Base-by-base conservation (phyloP, 1,140 invertebrate species). In the Sminthurides bifidus region DNA sequence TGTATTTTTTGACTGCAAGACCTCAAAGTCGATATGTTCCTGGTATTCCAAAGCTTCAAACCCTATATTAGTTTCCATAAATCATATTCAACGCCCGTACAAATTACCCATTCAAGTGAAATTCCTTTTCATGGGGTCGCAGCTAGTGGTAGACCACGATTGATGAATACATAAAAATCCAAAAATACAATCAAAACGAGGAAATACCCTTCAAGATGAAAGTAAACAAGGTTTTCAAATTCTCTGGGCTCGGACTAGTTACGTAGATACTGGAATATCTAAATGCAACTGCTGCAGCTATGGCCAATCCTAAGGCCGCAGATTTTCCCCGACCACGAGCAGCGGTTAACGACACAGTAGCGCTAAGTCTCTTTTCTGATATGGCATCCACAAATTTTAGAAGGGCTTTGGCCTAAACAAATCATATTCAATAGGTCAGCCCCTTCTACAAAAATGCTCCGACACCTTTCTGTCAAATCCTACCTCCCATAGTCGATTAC, bases 181-280 rank as follows among this genome's bases (percentile, higher is more conserved):
- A 53, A 23, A 21, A 24, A 53, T 12, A n/a, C n/a, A 24, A 27
- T 30, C 29, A 35, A 31, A 35, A 15, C 14, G n/a, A 46, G 37
- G 15, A 33, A 24, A 65, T 66, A 74, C 75, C 86, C 78, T 97
- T 98, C 33, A 97, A 82, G 17, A 97, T 77, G 73, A 99, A 99
- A 69, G 98, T 89, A 74, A 99, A 99, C 1, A 99, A 74, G 0
- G 94, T 98, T 58, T 90, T 93, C 67, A 99, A 80, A 77, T 99
- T 99, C 71, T 99, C 95, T 2, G 94, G 94, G 70, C 88, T 90
- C 1, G 96, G 96, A 60, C 92, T 93, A 0, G 95, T 96, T 14
- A 98, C 91, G 74, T 94, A 98, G 45, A 99, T 89, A 70, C 98
- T 98, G 15, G 93, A 92, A 72, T 97, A 98, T 19, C 90, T 88